phyloP scores from a whole-genome alignment of 2,888 invertebrate genomes.

The Luperina nickerlii region DNA sequence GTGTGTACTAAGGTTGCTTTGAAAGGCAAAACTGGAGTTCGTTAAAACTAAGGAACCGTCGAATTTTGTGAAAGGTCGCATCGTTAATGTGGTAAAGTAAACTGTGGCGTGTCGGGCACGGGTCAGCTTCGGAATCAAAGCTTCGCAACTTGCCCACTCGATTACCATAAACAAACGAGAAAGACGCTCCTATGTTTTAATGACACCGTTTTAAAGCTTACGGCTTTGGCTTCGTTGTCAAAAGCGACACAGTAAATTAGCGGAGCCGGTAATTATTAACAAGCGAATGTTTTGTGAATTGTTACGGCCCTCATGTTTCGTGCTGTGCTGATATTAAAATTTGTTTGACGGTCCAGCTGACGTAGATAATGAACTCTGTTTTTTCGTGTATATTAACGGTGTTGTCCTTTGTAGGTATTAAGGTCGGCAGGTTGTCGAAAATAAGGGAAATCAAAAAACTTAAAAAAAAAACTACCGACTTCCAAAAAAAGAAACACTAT shows the following conservation, averaged over 20 bases:
- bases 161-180: conserved; percentile 89
- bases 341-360: conserved; percentile 54
- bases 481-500: too few relatives aligned
- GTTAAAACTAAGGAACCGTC: conserved; percentile 79
- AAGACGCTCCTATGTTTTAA: conserved; percentile 86
- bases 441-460: neutral
- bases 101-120: conserved; percentile 78
- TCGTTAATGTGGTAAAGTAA: conserved; percentile 82
- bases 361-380: conserved; percentile 47
- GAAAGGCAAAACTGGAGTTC: conserved; percentile 77
- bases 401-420: conserved; percentile 26
- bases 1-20: conserved; percentile 72
- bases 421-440: neutral
- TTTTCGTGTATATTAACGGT: conserved; percentile 33
- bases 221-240: conserved; percentile 65
- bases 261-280: conserved; percentile 68
- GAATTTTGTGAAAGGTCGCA: conserved; percentile 82
- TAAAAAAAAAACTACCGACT: too few relatives aligned
- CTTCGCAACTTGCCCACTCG: conserved; percentile 86
- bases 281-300: conserved; percentile 62
- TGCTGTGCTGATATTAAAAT: conserved; percentile 54
- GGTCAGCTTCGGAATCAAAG: conserved; percentile 84
- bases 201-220: conserved; percentile 84
- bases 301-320: conserved; percentile 43
- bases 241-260: conserved; percentile 74